These are phyloP conservation scores for Camponotus vicinus DNA, from an alignment of 1,140 invertebrate species.

Conservation along the genomic window DNA sequence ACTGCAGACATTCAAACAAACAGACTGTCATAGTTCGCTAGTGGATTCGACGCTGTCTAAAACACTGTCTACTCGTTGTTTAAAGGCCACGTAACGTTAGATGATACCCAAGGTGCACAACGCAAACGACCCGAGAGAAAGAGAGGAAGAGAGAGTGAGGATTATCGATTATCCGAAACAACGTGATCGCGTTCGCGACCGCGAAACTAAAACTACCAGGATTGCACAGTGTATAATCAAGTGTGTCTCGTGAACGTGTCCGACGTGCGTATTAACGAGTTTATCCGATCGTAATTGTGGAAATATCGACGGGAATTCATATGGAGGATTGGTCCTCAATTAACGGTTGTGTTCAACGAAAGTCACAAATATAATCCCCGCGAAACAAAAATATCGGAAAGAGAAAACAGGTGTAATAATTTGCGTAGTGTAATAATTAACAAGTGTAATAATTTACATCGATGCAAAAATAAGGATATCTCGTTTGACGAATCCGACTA, in stretches of 20 bases:
- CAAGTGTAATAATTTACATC: not conserved
- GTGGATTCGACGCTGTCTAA: not conserved
- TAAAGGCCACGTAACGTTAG: conserved; percentile 27
- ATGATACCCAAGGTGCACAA: conserved; percentile 18
- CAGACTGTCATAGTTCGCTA: not conserved
- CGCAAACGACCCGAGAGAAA: not conserved
- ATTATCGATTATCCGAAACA: conserved; percentile 40
- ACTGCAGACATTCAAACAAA: conserved; percentile 11
- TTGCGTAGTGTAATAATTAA: not conserved
- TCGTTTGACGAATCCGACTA: not conserved
- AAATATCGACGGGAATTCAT: conserved; percentile 19
- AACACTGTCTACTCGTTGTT: not conserved
- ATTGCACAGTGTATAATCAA: conserved; percentile 9
- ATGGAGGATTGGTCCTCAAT: conserved; percentile 4
- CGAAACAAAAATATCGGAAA: not conserved
- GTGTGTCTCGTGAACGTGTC: not conserved
- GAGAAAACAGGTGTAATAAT: not conserved
- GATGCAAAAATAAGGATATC: not conserved
- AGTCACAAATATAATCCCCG: not conserved
- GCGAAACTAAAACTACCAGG: conserved; percentile 15
- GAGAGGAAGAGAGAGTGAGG: not conserved
- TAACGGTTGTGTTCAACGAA: not conserved
- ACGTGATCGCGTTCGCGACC: conserved; percentile 2
- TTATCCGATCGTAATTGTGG: not conserved
- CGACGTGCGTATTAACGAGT: conserved; percentile 15